Conservation (phyloP, 2,888 invertebrate genomes). For the Rhagonycha fulva region DNA sequence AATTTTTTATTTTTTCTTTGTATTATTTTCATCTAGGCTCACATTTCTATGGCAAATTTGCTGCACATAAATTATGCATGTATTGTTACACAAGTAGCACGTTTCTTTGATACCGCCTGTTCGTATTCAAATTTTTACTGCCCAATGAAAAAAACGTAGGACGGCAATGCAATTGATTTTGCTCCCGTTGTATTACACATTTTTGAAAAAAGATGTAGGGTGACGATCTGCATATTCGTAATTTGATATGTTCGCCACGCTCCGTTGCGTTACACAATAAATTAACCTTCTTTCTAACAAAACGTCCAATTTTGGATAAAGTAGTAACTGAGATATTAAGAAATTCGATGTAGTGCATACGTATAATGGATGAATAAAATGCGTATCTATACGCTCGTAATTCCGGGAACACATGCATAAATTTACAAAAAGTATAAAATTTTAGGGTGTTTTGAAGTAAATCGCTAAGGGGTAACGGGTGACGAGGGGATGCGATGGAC, state of each 20-base stretch:
- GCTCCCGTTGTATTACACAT: slow-evolving; percentile 33
- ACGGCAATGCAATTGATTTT: slow-evolving; percentile 42
- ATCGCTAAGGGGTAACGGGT: slow-evolving; percentile 28
- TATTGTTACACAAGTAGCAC: slow-evolving; percentile 50
- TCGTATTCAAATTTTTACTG: slow-evolving; percentile 49
- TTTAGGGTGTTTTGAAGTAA: slow-evolving; percentile 42
- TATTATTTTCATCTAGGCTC: slow-evolving; percentile 38
- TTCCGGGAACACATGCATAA: slow-evolving; percentile 49
- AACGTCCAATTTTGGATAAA: not conserved
- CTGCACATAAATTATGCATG: slow-evolving; percentile 49
- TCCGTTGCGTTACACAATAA: slow-evolving; percentile 14
- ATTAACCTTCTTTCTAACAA: not conserved
- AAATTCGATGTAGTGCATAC: not conserved
- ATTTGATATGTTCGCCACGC: slow-evolving; percentile 26
- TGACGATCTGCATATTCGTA: slow-evolving; percentile 37
- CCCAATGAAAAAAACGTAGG: slow-evolving; percentile 35
- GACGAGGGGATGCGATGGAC: slow-evolving; percentile 29
- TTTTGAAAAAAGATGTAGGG: slow-evolving; percentile 36
- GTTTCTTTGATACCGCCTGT: slow-evolving; percentile 47
- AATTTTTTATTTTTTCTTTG: slow-evolving; percentile 32
- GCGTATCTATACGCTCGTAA: slow-evolving; percentile 4
- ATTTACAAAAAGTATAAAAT: slow-evolving; percentile 46
- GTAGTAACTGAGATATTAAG: slow-evolving; percentile 5
- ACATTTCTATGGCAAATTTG: slow-evolving; percentile 41
- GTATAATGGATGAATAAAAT: slow-evolving; percentile 8